These are phyloP conservation scores for Eulemur rubriventer DNA, from an alignment of 2,797 vertebrate genomes.

Conservation along the genomic window DNA sequence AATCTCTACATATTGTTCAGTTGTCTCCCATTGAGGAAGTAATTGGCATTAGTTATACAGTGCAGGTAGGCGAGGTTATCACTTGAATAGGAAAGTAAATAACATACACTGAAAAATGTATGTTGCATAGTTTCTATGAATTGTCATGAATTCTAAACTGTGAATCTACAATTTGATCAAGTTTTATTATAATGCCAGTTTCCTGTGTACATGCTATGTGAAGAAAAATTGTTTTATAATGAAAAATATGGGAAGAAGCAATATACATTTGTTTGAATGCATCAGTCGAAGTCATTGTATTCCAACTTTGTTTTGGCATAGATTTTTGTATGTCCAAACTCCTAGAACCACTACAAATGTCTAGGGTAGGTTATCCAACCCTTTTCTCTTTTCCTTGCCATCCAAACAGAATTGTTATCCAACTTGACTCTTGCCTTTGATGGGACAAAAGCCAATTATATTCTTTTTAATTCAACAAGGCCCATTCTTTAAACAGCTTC, in stretches of 20 bases:
- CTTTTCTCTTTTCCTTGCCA: neutral
- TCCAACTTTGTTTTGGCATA: neutral
- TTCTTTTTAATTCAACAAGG: slow-evolving; percentile 34
- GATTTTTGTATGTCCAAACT: neutral
- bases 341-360: neutral
- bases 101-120: neutral
- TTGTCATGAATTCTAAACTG: slow-evolving; percentile 27
- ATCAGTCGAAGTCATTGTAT: neutral
- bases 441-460: slow-evolving; percentile 37
- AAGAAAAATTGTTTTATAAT: neutral
- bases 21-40: neutral
- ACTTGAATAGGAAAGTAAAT: slow-evolving; percentile 21
- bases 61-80: neutral
- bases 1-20: neutral
- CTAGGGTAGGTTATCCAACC: neutral
- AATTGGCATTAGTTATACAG: neutral
- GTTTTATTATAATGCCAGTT: neutral
- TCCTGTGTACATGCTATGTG: neutral
- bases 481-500: slow-evolving; percentile 33
- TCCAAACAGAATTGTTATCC: slow-evolving; percentile 36
- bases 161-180: neutral
- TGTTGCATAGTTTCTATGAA: neutral
- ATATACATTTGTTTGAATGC: neutral
- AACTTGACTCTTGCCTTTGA: slow-evolving; percentile 33
- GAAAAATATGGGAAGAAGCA: neutral